Evolutionary conservation across 1,140 invertebrate genomes (phyloP).

Genomic region (Tribolium castaneum): DNA sequence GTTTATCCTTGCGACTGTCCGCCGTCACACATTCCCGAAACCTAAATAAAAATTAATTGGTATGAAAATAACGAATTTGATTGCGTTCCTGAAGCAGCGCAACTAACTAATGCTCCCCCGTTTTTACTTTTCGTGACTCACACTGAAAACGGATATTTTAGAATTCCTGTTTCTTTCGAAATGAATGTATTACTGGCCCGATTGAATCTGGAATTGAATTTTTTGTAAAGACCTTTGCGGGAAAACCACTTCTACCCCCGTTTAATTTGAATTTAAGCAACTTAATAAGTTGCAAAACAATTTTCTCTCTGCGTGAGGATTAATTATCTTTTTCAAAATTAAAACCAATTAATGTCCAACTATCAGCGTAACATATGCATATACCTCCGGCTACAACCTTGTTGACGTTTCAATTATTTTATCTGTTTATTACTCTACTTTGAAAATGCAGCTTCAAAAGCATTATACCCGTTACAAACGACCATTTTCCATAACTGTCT

Average conservation of each 20-base stretch:
- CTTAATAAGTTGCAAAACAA: conserved; percentile 30
- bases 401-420: conserved; percentile 5
- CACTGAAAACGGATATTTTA: neutral
- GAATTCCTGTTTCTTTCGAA: conserved; percentile 24
- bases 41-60: conserved; percentile 36
- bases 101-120: neutral
- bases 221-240: conserved; percentile 8
- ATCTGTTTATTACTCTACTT: neutral
- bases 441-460: neutral
- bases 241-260: conserved; percentile 22
- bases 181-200: conserved; percentile 29
- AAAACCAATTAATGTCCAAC: neutral
- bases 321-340: conserved; percentile 14
- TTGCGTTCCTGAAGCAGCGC: neutral
- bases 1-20: conserved; percentile 44
- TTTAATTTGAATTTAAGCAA: conserved; percentile 30
- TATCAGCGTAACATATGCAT: neutral
- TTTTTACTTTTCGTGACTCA: conserved; percentile 7
- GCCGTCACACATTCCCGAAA: conserved; percentile 35
- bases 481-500: neutral
- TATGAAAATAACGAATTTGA: conserved; percentile 26
- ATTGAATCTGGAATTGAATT: conserved; percentile 34
- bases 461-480: neutral
- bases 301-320: conserved; percentile 10
- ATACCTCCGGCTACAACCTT: neutral